Evolutionary conservation across 1,140 invertebrate genomes (phyloP), one percentile per base, ranked within the genome.

Genomic region (Aphis gossypii): DNA sequence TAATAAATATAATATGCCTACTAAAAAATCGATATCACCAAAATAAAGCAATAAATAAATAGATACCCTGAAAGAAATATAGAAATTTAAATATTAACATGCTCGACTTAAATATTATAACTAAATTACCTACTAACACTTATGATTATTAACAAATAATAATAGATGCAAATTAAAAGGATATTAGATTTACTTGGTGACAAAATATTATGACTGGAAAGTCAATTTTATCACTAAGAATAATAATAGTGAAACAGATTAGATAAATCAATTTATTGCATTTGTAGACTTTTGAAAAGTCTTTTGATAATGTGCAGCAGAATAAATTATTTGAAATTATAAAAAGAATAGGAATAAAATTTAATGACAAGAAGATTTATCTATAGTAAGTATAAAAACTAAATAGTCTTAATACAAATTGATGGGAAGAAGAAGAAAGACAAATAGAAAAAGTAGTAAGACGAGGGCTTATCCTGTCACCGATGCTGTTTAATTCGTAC

Each of bases 381-480:
- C 11, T 35, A 89, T 54, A 89, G 48, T 89, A 44, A 54, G 4
- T 89, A 89, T 35, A 89, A 48, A 38, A 89, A 51, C n/a, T 1
- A 48, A 54, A 54, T 21, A 44, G 87, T n/a, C 46, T 30, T 88
- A 46, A 88, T 89, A 51, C 46, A 89, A n/a, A 18, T 48, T 38
- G 18, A 89, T 89, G 46, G 46, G 11, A 89, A 89, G 1, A 14
- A 48, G 14, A 23, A 51, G 48, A 48, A 48, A 88, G 30, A 51
- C 51, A 82, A 60, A 94, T 90, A 41, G 14, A 30, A 18, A 93
- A 90, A 84, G 60, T 87, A 84, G 87, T 76, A 41, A 51, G 60
- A 90, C 35, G 84, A 91, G 60, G 60, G 30, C 83, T 88, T 46
- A 82, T 68, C 56, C 44, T 51, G 56, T 88, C 30, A 41, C 46